Evolutionary conservation across 2,888 invertebrate genomes (phyloP), one percentile per base, ranked within the genome.

Genomic region (Leucophora obtusa): DNA sequence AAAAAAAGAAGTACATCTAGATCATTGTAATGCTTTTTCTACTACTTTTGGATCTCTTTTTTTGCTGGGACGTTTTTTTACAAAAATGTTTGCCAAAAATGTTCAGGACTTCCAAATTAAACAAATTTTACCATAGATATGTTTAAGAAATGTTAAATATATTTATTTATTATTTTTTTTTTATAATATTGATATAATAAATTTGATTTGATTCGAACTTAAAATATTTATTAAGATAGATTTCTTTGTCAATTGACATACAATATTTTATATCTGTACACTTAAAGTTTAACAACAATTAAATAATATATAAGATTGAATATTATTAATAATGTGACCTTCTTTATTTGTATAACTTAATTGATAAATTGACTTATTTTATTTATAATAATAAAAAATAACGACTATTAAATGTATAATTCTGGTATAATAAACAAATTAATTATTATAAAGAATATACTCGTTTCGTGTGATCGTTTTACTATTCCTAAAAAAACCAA

Each of bases 201-300:
- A 66, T 66, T 38, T 66, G 43, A 54, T 80, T 72, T 82, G n/a
- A n/a, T n/a, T 79, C 75, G 65, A 77, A 75, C 75, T 63, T 62
- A 62, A 69, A 74, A 54, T 76, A 58, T 56, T 53, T 65, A 71
- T 70, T 65, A 73, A 18, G 38, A 53, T 38, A 53, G 33, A 66
- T 66, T 66, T 53, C 65, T 33, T 33, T 63, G 47, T 24, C 63
- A 24, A 28, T 65, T 35, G 53, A 53, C 43, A 47, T n/a, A 47
- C 43, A 47, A 47, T 47, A 47, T n/a, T 47, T 47, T 47, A 6
- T 47, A 47, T 2, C n/a, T 58, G 58, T 65, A 73, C 50, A 73
- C 14, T 50, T 56, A 58, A 54, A 50, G n/a, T 65, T 58, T 38
- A 47, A 54, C 28, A 68, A 74, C 73, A 66, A 53, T 54, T 74